Evolutionary conservation across 37 sponge, comb jelly and placozoan species (phyloP).

Genomic region (Hexactinellida sp.): DNA sequence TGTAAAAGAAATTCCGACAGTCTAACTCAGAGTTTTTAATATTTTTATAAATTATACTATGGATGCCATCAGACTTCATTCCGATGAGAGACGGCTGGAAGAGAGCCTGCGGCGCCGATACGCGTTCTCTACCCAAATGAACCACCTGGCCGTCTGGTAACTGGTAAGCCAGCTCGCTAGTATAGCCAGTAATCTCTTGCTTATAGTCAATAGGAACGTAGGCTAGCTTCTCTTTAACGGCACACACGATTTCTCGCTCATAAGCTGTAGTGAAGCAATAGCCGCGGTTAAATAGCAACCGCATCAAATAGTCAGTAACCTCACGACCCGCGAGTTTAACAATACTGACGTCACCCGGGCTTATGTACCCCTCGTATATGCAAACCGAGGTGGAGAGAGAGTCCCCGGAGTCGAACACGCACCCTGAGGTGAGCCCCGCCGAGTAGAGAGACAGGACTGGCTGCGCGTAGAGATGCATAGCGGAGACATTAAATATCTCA

Average conservation of each 20-base stretch:
- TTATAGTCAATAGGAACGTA: conserved; percentile 55
- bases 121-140: conserved; percentile 38
- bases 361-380: conserved; percentile 54
- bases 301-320: conserved; percentile 54
- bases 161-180: conserved; percentile 47
- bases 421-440: conserved; percentile 45
- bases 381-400: conserved; percentile 44
- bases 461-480: conserved; percentile 45
- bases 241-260: conserved; percentile 45
- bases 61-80: conserved; percentile 39
- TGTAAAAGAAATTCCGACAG: conserved; percentile 40
- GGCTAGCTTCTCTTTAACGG: conserved; percentile 54
- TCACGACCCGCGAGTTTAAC: conserved; percentile 55
- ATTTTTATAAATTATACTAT: conserved; percentile 37
- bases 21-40: conserved; percentile 48
- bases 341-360: conserved; percentile 46
- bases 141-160: conserved; percentile 54
- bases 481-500: conserved; percentile 54
- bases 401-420: conserved; percentile 50
- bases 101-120: conserved; percentile 36
- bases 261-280: conserved; percentile 53
- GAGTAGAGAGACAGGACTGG: conserved; percentile 50
- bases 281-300: conserved; percentile 47
- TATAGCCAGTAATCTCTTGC: conserved; percentile 44
- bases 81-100: conserved; percentile 47